Evolutionary conservation across 2,888 invertebrate species (phyloP).

Genomic region (Dicranocentrus wangi): DNA sequence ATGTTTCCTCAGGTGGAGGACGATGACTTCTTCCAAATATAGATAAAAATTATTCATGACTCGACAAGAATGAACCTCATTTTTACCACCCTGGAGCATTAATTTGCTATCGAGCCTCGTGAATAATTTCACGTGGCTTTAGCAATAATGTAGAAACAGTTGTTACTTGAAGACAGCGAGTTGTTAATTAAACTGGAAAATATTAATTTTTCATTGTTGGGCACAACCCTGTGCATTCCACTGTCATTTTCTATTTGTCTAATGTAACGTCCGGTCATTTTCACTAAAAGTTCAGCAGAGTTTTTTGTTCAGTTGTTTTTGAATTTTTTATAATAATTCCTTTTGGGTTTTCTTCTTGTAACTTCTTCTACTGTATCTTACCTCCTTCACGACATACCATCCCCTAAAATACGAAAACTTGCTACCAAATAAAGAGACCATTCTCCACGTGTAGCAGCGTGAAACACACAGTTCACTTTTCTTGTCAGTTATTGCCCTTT

Average conservation of each 20-base stretch:
- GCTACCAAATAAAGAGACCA: neutral
- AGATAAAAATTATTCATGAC: conserved; percentile 28
- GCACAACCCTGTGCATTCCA: neutral
- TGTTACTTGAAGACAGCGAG: neutral
- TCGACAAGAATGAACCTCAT: neutral
- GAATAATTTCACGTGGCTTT: neutral
- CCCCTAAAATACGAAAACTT: neutral
- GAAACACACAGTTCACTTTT: neutral
- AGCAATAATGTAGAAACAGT: neutral
- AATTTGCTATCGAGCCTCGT: conserved; percentile 4
- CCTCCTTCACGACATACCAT: too few relatives aligned
- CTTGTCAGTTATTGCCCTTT: conserved; percentile 13
- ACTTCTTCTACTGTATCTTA: too few relatives aligned
- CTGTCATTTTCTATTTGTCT: neutral
- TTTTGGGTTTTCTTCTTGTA: too few relatives aligned
- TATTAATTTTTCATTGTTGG: neutral
- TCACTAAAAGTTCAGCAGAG: neutral
- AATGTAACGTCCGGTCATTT: conserved; percentile 2
- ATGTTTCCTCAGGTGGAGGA: neutral
- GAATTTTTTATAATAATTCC: neutral
- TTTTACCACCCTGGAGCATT: conserved; percentile 20
- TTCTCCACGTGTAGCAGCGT: neutral
- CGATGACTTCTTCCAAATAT: conserved; percentile 45
- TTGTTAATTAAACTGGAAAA: conserved; percentile 4
- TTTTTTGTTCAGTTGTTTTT: conserved; percentile 3